Percentiles rank a stretch among this genome's conserved stretches.
Evolutionary conservation across 2,113 vertebrate genomes (phyloP).

Genomic region (Pithys albifrons): DNA sequence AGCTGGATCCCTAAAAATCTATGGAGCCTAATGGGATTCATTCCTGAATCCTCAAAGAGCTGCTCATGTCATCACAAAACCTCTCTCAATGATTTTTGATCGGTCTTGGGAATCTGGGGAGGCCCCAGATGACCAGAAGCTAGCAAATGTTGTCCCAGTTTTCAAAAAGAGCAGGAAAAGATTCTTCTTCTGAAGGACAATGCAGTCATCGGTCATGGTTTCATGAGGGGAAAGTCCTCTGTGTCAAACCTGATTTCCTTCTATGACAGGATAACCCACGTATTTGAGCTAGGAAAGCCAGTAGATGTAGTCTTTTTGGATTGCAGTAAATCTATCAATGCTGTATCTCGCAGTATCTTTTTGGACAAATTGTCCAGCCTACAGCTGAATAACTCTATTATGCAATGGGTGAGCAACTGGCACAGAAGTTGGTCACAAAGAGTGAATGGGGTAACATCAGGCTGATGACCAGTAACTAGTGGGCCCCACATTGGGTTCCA

Average conservation of each 20-base stretch:
- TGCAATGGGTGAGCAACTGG: background rate
- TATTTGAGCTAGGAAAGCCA: background rate
- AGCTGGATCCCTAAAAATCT: background rate
- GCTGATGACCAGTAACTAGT: background rate
- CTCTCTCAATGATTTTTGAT: background rate
- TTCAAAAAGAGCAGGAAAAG: background rate
- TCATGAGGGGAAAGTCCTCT: background rate
- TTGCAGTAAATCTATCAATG: background rate
- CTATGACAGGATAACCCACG: background rate
- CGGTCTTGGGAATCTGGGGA: background rate
- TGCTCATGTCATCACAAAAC: background rate
- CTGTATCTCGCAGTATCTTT: too few relatives aligned
- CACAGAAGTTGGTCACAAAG: rapidly evolving
- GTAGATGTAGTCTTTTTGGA: background rate
- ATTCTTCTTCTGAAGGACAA: background rate
- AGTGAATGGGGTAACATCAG: background rate
- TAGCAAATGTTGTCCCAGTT: rapidly evolving
- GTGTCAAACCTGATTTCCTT: background rate
- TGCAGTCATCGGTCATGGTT: background rate
- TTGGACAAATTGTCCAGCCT: background rate
- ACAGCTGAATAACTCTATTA: background rate
- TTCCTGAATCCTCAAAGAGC: background rate
- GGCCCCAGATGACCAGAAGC: background rate
- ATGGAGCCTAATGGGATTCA: background rate
- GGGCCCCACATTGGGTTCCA: background rate